phyloP scores from a whole-genome alignment of 2,888 invertebrate species.

The Colletes collaris region DNA sequence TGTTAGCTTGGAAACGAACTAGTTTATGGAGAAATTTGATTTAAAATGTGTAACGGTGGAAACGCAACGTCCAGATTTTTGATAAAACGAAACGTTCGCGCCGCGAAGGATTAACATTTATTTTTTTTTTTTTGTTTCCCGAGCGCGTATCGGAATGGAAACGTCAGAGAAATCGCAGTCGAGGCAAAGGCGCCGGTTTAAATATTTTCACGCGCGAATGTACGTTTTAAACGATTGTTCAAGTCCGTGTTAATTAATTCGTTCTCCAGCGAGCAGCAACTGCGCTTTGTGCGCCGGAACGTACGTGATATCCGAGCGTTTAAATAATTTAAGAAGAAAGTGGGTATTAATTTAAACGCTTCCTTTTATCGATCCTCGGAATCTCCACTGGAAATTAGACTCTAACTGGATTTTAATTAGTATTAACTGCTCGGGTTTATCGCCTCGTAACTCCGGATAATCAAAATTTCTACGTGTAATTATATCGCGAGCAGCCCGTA shows the following conservation, averaged over 20 bases:
- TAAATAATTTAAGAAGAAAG: constrained; percentile 29
- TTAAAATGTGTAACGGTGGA: neutral
- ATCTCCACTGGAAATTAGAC: constrained; percentile 27
- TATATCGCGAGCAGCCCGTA: neutral
- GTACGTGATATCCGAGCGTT: neutral
- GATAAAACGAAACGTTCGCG: no score
- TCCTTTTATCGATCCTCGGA: neutral
- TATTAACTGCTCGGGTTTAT: neutral
- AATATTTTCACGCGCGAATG: neutral
- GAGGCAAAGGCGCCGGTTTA: neutral
- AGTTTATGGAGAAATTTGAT: neutral
- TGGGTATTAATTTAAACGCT: constrained; percentile 13
- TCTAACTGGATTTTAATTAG: constrained; percentile 19
- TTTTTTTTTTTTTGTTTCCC: no score
- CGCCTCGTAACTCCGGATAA: neutral
- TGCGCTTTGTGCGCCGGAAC: neutral
- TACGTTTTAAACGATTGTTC: neutral
- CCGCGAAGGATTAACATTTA: no score
- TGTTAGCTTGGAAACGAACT: neutral
- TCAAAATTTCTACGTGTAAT: no score
- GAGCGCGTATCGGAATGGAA: no score
- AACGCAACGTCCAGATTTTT: neutral
- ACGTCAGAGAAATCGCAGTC: neutral
- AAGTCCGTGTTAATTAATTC: constrained; percentile 22
- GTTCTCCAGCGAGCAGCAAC: neutral